phyloP scores from a whole-genome alignment of 1,140 invertebrate genomes.

The Diorhabda elongata region DNA sequence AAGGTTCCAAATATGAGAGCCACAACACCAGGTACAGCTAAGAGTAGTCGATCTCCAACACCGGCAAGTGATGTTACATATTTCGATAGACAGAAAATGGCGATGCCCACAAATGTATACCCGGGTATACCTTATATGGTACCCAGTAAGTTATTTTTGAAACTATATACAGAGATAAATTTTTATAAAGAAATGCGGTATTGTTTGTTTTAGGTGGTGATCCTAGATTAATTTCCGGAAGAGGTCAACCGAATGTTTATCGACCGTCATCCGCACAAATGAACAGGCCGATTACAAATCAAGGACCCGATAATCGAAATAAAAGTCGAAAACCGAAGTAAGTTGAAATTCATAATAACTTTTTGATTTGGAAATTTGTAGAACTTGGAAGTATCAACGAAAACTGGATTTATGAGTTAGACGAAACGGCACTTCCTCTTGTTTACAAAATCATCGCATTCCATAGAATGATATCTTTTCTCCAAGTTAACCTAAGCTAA shows the following conservation, averaged over 20 bases:
- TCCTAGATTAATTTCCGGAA: slow-evolving; percentile 35
- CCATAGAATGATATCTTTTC: too few species aligned
- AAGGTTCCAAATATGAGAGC: slow-evolving; percentile 41
- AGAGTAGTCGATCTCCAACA: slow-evolving; percentile 45
- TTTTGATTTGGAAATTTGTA: not conserved
- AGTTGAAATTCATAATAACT: not conserved
- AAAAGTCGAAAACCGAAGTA: slow-evolving; percentile 18
- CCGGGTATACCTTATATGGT: slow-evolving; percentile 44
- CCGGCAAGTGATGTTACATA: slow-evolving; percentile 38
- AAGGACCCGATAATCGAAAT: slow-evolving; percentile 27
- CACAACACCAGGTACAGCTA: slow-evolving; percentile 38
- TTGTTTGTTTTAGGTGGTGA: slow-evolving; percentile 32
- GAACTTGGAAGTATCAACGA: not conserved
- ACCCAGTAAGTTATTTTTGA: slow-evolving; percentile 38
- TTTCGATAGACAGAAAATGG: slow-evolving; percentile 39
- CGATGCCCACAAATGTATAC: slow-evolving; percentile 37
- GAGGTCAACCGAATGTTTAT: slow-evolving; percentile 37
- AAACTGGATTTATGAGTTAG: not conserved
- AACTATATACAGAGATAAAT: not conserved
- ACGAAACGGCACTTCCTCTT: too few species aligned
- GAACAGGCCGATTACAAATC: slow-evolving; percentile 18
- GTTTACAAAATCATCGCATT: too few species aligned
- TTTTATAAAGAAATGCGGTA: too few species aligned
- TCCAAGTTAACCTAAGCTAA: too few species aligned
- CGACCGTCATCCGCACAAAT: slow-evolving; percentile 32